Conservation (phyloP, 2,888 invertebrate genomes). For the Plebejus melissa region DNA sequence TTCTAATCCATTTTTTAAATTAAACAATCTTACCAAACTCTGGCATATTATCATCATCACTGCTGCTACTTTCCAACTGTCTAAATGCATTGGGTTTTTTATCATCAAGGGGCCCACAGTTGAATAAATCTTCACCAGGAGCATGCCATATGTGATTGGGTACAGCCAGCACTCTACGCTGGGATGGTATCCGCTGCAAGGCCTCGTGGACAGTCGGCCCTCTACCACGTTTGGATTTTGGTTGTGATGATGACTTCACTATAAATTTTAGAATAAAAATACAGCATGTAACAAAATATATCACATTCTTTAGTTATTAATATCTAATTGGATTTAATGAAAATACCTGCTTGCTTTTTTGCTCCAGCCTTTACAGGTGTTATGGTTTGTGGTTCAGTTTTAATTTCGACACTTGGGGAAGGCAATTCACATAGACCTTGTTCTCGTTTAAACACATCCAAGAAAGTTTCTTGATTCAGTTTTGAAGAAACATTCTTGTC, state of each 20-base stretch:
- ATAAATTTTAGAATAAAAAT: constrained; percentile 26
- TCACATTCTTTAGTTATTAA: neutral
- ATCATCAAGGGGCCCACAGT: constrained; percentile 63
- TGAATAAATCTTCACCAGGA: constrained; percentile 68
- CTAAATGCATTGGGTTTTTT: constrained; percentile 50
- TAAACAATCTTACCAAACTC: constrained; percentile 57
- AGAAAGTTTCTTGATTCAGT: constrained; percentile 58
- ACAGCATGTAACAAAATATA: neutral
- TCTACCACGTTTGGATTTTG: constrained; percentile 61
- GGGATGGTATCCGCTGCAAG: constrained; percentile 77
- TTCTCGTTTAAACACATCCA: constrained; percentile 73
- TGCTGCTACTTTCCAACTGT: constrained; percentile 62
- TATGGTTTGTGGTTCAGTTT: constrained; percentile 48
- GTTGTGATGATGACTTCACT: constrained; percentile 37
- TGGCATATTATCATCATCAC: constrained; percentile 68
- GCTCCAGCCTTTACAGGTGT: constrained; percentile 47
- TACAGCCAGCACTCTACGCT: constrained; percentile 51
- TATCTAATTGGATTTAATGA: neutral
- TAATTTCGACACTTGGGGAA: constrained; percentile 37
- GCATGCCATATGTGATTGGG: constrained; percentile 69
- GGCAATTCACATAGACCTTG: constrained; percentile 49
- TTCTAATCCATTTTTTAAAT: neutral
- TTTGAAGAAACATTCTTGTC: constrained; percentile 46
- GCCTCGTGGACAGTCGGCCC: constrained; percentile 78
- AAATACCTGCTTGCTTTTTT: constrained; percentile 56